phyloP scores from a whole-genome alignment of 1,140 invertebrate species.

The Hycleus phaleratus region DNA sequence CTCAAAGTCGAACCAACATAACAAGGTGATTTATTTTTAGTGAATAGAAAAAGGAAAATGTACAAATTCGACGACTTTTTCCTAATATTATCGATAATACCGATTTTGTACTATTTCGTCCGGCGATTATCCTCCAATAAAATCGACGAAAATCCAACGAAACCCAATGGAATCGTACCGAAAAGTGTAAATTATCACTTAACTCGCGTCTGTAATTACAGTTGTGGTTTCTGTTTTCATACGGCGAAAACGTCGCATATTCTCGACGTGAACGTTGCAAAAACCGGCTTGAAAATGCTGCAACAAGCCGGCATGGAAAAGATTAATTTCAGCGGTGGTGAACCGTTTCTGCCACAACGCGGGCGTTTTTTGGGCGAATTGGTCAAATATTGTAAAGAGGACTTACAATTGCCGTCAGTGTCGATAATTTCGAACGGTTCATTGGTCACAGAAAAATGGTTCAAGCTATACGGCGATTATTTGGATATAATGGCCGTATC shows the following conservation, averaged over 20 bases:
- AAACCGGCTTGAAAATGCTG: slow-evolving; percentile 36
- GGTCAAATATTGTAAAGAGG: slow-evolving; percentile 39
- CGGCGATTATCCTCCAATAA: too few relatives aligned
- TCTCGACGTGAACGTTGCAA: slow-evolving; percentile 39
- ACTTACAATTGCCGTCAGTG: slow-evolving; percentile 38
- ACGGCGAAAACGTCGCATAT: slow-evolving; percentile 42
- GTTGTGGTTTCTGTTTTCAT: slow-evolving; percentile 44
- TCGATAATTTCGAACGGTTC: slow-evolving; percentile 44
- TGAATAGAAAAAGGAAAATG: too few relatives aligned
- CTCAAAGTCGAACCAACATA: too few relatives aligned
- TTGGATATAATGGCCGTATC: slow-evolving; percentile 44
- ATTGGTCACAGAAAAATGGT: slow-evolving; percentile 40
- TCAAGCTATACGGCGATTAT: slow-evolving; percentile 36
- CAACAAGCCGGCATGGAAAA: slow-evolving; percentile 43
- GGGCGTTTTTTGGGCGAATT: slow-evolving; percentile 39
- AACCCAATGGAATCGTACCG: slow-evolving; percentile 24
- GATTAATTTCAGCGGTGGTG: slow-evolving; percentile 43
- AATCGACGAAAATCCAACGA: background rate
- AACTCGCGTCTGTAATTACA: slow-evolving; percentile 42
- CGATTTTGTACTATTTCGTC: too few relatives aligned
- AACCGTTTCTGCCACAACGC: slow-evolving; percentile 39
- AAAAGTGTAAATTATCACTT: slow-evolving; percentile 44
- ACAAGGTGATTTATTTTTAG: too few relatives aligned
- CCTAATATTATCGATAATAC: background rate
- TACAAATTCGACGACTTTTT: slow-evolving; percentile 7